phyloP scores from a whole-genome alignment of 53 echinoderm and acorn worm genomes.

The Holothuria leucospilota region DNA sequence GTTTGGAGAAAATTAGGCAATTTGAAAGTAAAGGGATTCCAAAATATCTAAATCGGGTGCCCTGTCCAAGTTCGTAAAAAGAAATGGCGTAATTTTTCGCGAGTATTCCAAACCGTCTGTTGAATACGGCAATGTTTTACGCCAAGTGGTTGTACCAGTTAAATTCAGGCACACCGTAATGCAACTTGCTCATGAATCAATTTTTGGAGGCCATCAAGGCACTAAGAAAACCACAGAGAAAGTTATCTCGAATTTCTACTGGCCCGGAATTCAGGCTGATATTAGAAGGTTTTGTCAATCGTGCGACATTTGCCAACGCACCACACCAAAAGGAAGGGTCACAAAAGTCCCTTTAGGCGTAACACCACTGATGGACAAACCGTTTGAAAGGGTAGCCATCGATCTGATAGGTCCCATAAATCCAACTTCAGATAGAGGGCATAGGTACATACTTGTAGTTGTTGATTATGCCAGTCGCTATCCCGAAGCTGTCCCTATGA shows the following conservation, averaged over 20 bases:
- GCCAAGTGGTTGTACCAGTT: slow-evolving; percentile 53
- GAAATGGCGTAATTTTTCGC: not conserved
- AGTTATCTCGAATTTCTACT: too few relatives aligned
- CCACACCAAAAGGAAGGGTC: too few relatives aligned
- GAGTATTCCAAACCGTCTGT: not conserved
- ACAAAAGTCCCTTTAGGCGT: too few relatives aligned
- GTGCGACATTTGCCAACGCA: slow-evolving; percentile 40
- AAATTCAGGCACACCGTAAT: slow-evolving; percentile 54
- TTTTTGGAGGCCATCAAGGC: slow-evolving; percentile 67
- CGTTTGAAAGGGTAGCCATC: slow-evolving; percentile 53
- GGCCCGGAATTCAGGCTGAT: too few relatives aligned
- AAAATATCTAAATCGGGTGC: not conserved
- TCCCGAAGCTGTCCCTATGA: too few relatives aligned
- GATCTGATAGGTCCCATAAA: slow-evolving; percentile 53
- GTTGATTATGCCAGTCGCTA: too few relatives aligned
- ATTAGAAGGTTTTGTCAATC: slow-evolving; percentile 31
- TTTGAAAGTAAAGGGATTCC: not conserved
- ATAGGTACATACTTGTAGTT: slow-evolving; percentile 48
- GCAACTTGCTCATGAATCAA: too few relatives aligned
- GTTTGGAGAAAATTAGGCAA: not conserved
- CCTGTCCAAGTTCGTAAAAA: not conserved
- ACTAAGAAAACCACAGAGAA: slow-evolving; percentile 71
- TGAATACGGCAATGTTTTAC: slow-evolving; percentile 41
- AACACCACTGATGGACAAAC: too few relatives aligned
- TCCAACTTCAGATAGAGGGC: slow-evolving; percentile 29